Conservation (phyloP, 2,113 vertebrate genomes). For the Vanacampus margaritifer region DNA sequence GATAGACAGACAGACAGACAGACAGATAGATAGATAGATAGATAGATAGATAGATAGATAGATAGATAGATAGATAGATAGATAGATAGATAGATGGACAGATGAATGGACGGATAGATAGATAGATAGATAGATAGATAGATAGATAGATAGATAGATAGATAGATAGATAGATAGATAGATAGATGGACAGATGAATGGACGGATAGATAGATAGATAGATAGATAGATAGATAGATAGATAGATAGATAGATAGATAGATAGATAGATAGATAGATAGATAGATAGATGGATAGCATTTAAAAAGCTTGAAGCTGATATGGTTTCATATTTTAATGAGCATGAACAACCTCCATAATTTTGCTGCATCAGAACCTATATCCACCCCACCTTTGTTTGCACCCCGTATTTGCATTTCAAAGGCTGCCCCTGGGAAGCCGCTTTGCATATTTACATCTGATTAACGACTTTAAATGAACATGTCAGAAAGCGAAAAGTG, state of each 20-base stretch:
- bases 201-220: slow-evolving; percentile 12
- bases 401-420: slow-evolving; percentile 75
- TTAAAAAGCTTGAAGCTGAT: slow-evolving; percentile 40
- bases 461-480: slow-evolving; percentile 77
- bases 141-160: slow-evolving; percentile 6
- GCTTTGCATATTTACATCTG: slow-evolving; percentile 78
- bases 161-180: neutral
- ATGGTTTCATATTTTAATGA: slow-evolving; percentile 65
- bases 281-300: slow-evolving; percentile 16
- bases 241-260: slow-evolving; percentile 2
- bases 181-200: neutral
- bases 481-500: slow-evolving; percentile 68
- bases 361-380: slow-evolving; percentile 68
- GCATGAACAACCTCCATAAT: slow-evolving; percentile 56
- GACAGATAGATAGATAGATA: slow-evolving; percentile 7
- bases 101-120: neutral
- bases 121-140: neutral
- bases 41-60: neutral
- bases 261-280: neutral
- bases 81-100: neutral
- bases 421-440: slow-evolving; percentile 67
- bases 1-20: neutral
- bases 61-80: slow-evolving; percentile 4
- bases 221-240: neutral
- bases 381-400: slow-evolving; percentile 71